A percentile compares a stretch with the other conserved stretches of the same genome.
phyloP scores from a whole-genome alignment of 2,797 vertebrate genomes.

The Manis crassicaudata region DNA sequence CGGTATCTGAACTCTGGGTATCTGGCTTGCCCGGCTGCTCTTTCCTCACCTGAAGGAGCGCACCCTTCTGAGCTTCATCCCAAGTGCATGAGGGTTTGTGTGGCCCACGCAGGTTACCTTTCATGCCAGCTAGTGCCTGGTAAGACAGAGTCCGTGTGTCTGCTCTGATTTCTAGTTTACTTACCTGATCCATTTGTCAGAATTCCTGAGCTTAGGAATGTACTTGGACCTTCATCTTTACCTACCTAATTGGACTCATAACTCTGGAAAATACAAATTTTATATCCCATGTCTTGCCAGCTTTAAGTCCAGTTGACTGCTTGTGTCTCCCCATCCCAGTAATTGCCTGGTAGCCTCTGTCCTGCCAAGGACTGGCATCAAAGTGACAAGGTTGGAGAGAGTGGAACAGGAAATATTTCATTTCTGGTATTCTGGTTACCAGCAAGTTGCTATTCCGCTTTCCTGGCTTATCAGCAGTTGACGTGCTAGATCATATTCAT shows the following conservation, averaged over 20 bases:
- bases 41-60: background rate
- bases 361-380: background rate
- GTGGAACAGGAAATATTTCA: background rate
- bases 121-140: background rate
- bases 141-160: background rate
- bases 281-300: background rate
- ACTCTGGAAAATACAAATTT: conserved; percentile 10
- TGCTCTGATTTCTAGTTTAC: conserved; percentile 3
- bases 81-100: background rate
- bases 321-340: background rate
- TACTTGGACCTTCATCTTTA: background rate
- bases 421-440: background rate
- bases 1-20: background rate
- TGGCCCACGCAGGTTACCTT: background rate
- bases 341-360: background rate
- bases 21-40: background rate
- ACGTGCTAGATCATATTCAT: background rate
- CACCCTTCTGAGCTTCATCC: background rate
- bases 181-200: background rate
- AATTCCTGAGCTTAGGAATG: conserved; percentile 14
- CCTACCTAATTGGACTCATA: background rate
- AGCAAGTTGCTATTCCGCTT: background rate
- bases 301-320: background rate
- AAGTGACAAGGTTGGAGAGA: background rate
- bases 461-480: background rate